Evolutionary conservation across 2,113 vertebrate species (phyloP).

Genomic region (Columbina picui): DNA sequence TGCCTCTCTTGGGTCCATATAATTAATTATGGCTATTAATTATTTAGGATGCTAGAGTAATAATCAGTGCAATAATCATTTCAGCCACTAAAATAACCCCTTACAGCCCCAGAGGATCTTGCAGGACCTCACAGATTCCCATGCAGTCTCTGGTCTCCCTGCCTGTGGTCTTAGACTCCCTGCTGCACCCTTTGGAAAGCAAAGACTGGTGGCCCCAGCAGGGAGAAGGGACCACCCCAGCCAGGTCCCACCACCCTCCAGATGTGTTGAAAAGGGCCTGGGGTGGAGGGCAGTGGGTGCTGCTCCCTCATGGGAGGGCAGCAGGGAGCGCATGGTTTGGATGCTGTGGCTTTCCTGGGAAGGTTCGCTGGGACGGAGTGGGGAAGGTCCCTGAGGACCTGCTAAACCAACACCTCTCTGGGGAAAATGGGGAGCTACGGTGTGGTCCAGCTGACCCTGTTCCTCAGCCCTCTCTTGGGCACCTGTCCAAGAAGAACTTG

Average conservation of each 20-base stretch:
- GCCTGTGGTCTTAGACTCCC: not conserved
- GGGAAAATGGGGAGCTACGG: not conserved
- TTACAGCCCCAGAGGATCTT: not conserved
- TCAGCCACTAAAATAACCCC: not conserved
- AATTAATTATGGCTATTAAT: slow-evolving; percentile 29
- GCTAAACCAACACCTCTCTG: not conserved
- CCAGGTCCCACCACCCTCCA: not conserved
- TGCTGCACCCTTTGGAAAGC: not conserved
- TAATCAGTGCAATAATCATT: not conserved
- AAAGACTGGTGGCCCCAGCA: not conserved
- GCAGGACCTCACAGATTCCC: not conserved
- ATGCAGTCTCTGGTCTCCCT: not conserved
- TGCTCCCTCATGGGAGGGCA: not conserved
- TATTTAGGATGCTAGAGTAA: not conserved
- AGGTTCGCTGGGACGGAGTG: not conserved
- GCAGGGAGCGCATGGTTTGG: not conserved
- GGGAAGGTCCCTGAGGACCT: not conserved
- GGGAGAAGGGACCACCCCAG: not conserved
- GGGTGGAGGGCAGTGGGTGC: not conserved
- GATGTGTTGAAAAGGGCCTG: not conserved
- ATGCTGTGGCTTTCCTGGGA: not conserved
- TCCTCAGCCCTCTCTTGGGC: not conserved
- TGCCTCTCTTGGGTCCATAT: not conserved
- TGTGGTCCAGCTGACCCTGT: fast-evolving
- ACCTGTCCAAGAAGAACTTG: not conserved